Conservation (phyloP, 2,888 invertebrate species). For the Lampropteryx suffumata region DNA sequence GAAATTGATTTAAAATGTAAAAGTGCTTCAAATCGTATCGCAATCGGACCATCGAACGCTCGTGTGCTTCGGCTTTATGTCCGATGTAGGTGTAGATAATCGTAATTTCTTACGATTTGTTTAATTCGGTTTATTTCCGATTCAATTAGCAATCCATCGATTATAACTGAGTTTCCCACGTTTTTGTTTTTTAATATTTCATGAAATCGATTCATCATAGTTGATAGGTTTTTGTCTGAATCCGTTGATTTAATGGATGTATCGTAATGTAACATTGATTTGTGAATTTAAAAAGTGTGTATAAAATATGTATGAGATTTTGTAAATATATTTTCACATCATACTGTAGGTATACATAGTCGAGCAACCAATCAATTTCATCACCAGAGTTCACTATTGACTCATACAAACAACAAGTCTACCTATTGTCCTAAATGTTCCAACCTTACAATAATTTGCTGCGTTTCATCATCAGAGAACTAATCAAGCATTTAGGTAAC, state of each 20-base stretch:
- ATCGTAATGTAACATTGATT: neutral
- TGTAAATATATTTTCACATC: neutral
- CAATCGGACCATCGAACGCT: neutral
- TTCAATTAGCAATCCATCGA: constrained; percentile 67
- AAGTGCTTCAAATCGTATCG: neutral
- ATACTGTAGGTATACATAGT: too few species aligned
- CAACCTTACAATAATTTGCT: too few species aligned
- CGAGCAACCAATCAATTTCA: too few species aligned
- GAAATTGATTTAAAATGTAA: too few species aligned
- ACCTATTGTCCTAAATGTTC: too few species aligned
- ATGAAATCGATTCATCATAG: constrained; percentile 68
- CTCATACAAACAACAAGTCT: too few species aligned
- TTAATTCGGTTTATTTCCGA: constrained; percentile 67
- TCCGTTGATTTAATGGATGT: constrained; percentile 36
- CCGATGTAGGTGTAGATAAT: constrained; percentile 41
- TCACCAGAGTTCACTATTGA: too few species aligned
- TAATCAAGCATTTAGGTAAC: too few species aligned
- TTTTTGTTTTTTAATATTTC: constrained; percentile 72
- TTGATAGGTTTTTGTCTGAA: constrained; percentile 57
- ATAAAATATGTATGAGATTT: neutral
- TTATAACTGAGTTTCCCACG: constrained; percentile 73
- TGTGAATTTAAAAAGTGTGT: too few species aligned
- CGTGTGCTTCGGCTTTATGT: constrained; percentile 11
- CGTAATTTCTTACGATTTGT: constrained; percentile 66
- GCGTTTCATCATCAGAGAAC: too few species aligned